phyloP scores from a whole-genome alignment of 1,140 invertebrate species.

The Uloborus diversus region DNA sequence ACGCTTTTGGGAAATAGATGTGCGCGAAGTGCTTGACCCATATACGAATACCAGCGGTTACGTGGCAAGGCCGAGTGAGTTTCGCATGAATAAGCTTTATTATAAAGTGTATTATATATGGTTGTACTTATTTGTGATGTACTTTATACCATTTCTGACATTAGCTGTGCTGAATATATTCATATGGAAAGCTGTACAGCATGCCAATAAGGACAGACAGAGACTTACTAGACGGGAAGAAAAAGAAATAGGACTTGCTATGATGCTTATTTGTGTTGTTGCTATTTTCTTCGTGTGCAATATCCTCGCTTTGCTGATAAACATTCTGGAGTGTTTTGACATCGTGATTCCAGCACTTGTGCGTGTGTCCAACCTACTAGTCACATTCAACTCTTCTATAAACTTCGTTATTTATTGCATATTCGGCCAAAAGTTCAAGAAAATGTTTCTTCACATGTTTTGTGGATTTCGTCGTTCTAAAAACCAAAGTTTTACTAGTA shows the following conservation, averaged over 20 bases:
- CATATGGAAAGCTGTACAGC: slow-evolving; percentile 76
- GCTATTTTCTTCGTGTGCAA: slow-evolving; percentile 92
- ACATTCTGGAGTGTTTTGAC: slow-evolving; percentile 78
- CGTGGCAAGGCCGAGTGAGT: slow-evolving; percentile 74
- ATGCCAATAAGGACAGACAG: slow-evolving; percentile 83
- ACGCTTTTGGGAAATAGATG: slow-evolving; percentile 69
- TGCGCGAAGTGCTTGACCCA: slow-evolving; percentile 40
- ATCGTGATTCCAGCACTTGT: slow-evolving; percentile 15
- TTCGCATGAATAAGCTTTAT: slow-evolving; percentile 80
- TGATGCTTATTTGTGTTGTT: slow-evolving; percentile 93
- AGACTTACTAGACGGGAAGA: slow-evolving; percentile 78
- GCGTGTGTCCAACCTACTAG: slow-evolving; percentile 77
- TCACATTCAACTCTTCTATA: slow-evolving; percentile 95
- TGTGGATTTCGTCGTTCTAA: slow-evolving; percentile 9
- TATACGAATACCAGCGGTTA: slow-evolving; percentile 58
- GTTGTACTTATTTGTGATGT: slow-evolving; percentile 61
- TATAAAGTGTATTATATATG: slow-evolving; percentile 76
- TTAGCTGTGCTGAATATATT: slow-evolving; percentile 87
- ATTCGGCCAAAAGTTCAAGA: slow-evolving; percentile 90
- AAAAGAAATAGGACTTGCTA: slow-evolving; percentile 89
- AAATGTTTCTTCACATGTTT: slow-evolving; percentile 52
- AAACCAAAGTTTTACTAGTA: slow-evolving; percentile 50
- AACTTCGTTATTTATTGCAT: slow-evolving; percentile 98
- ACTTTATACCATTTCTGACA: slow-evolving; percentile 85
- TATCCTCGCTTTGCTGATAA: slow-evolving; percentile 86